These are phyloP conservation scores for Solea solea DNA, from an alignment of 2,113 vertebrate genomes.

Conservation along the genomic window DNA sequence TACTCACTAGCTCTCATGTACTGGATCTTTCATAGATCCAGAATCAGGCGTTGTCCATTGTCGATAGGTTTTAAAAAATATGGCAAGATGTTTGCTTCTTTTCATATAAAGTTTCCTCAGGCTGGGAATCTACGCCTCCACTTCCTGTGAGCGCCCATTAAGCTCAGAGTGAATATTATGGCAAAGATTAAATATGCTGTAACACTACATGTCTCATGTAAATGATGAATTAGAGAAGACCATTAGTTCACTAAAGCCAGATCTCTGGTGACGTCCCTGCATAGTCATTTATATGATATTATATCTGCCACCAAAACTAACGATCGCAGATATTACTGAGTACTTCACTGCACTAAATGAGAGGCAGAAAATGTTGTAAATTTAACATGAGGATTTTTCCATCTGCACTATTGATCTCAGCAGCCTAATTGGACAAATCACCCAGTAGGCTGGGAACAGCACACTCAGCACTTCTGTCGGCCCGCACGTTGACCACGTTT, in stretches of 20 bases:
- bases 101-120: constrained; percentile 44
- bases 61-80: too few species aligned
- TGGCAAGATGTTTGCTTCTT: constrained; percentile 18
- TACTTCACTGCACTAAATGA: neutral
- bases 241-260: constrained; percentile 7
- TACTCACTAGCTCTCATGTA: too few species aligned
- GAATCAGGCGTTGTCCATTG: too few species aligned
- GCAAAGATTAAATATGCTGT: constrained; percentile 38
- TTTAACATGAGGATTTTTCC: neutral
- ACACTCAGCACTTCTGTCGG: constrained; percentile 10
- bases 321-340: neutral
- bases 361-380: neutral
- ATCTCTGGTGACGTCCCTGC: constrained; percentile 3
- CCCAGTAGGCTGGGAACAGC: constrained; percentile 6
- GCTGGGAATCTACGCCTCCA: constrained; percentile 23
- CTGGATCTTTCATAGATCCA: too few species aligned
- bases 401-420: neutral
- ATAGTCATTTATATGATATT: neutral
- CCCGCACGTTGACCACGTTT: neutral
- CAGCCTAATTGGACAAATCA: neutral
- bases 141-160: constrained; percentile 13
- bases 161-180: constrained; percentile 11
- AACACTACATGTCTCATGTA: constrained; percentile 30
- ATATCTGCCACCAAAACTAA: neutral
- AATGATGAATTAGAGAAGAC: constrained; percentile 5